These are phyloP conservation scores for Beaufortia kweichowensis DNA, from an alignment of 2,113 vertebrate genomes.

Conservation along the genomic window DNA sequence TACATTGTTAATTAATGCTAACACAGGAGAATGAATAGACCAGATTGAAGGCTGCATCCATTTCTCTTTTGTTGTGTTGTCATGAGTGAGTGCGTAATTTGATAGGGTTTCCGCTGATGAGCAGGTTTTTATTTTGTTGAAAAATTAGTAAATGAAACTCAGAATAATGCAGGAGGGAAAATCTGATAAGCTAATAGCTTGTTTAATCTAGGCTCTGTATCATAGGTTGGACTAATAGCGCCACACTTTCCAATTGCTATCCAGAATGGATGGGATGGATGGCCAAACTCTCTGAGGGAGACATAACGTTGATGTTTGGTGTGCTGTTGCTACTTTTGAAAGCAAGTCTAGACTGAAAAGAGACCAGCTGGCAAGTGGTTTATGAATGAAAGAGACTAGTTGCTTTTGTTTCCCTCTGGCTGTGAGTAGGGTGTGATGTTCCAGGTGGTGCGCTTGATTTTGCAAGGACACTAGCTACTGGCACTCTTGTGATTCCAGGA, in stretches of 20 bases:
- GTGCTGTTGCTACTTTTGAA: constrained; percentile 14
- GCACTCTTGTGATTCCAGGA: background rate
- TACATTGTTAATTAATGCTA: constrained; percentile 27
- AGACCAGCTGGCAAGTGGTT: constrained; percentile 36
- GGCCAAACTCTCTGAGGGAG: background rate
- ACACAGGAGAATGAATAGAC: constrained; percentile 22
- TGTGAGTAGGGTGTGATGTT: constrained; percentile 17
- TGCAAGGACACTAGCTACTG: background rate
- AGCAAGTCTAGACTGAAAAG: constrained; percentile 32
- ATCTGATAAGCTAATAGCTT: constrained; percentile 32
- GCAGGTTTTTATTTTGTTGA: background rate
- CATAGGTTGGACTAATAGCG: background rate
- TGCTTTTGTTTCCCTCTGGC: constrained; percentile 24
- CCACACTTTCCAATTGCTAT: constrained; percentile 11
- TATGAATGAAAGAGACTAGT: constrained; percentile 26
- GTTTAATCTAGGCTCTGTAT: constrained; percentile 10
- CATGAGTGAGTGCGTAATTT: constrained; percentile 13
- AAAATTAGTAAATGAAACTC: background rate
- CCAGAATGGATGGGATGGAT: background rate
- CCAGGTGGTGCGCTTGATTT: constrained; percentile 28
- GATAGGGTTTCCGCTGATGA: constrained; percentile 19
- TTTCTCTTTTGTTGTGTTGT: constrained; percentile 21
- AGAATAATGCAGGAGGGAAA: constrained; percentile 28
- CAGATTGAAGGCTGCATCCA: background rate
- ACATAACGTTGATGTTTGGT: background rate